Evolutionary conservation across 2,113 vertebrate genomes (phyloP).

Genomic region (Struthio camelus): DNA sequence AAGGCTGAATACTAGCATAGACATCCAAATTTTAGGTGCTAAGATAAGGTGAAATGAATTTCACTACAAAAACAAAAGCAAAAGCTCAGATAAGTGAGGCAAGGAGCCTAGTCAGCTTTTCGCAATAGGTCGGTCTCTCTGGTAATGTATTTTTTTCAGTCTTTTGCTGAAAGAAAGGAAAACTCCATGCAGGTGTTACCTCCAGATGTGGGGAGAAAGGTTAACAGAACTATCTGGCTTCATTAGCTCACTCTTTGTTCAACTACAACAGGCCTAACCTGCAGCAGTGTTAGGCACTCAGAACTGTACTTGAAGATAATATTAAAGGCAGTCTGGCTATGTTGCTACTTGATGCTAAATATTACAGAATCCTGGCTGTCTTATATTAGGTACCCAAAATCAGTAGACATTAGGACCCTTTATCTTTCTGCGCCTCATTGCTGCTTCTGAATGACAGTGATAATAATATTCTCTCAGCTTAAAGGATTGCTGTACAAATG

Average conservation of each 20-base stretch:
- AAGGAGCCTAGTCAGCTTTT: background rate
- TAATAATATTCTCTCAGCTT: background rate
- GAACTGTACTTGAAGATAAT: background rate
- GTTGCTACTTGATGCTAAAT: background rate
- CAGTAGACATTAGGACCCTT: background rate
- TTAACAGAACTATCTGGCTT: background rate
- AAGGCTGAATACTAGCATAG: too few relatives aligned
- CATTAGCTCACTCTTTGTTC: background rate
- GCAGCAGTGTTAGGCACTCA: background rate
- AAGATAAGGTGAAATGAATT: background rate
- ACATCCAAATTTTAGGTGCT: background rate
- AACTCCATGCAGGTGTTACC: background rate
- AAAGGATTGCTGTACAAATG: background rate
- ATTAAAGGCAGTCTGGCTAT: background rate
- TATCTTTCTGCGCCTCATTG: background rate
- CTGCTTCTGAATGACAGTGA: background rate
- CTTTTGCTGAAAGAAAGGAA: background rate
- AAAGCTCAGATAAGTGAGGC: background rate
- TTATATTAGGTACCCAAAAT: background rate
- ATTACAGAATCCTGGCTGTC: background rate
- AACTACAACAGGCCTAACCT: background rate
- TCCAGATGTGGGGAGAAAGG: background rate
- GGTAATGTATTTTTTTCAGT: background rate
- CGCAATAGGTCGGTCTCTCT: background rate
- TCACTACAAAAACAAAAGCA: background rate